Evolutionary conservation across 2,797 vertebrate genomes (phyloP).

Genomic region (Neomorphus geoffroyi): DNA sequence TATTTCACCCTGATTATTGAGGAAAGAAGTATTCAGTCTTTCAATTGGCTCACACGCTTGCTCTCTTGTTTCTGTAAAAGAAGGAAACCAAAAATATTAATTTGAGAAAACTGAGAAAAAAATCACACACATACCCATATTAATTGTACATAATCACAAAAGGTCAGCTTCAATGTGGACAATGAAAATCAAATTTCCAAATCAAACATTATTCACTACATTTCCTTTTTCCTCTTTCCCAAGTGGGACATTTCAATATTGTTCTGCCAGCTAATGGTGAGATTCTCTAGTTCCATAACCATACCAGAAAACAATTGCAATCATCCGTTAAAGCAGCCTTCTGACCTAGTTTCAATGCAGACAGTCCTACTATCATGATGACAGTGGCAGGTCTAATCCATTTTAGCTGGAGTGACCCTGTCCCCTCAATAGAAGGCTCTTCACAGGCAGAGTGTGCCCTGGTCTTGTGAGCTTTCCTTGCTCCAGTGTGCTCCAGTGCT

Average conservation of each 20-base stretch:
- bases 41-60: constrained; percentile 49
- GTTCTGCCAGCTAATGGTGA: rapidly evolving
- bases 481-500: rapidly evolving
- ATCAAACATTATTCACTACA: rapidly evolving
- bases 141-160: not conserved
- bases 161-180: not conserved
- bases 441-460: not conserved
- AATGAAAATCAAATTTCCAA: not conserved
- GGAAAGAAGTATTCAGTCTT: constrained; percentile 36
- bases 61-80: constrained; percentile 54
- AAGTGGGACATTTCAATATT: not conserved
- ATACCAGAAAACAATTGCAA: not conserved
- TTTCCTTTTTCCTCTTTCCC: not conserved
- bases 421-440: not conserved
- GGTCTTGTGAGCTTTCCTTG: not conserved
- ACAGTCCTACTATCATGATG: not conserved
- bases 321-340: not conserved
- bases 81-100: not conserved
- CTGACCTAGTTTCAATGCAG: not conserved
- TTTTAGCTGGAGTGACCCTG: rapidly evolving
- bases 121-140: rapidly evolving
- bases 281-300: not conserved
- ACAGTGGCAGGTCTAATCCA: not conserved
- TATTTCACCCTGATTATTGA: constrained; percentile 39
- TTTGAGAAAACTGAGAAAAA: not conserved